Base-by-base conservation (phyloP, 2,113 vertebrate species). In the Fulica atra region DNA sequence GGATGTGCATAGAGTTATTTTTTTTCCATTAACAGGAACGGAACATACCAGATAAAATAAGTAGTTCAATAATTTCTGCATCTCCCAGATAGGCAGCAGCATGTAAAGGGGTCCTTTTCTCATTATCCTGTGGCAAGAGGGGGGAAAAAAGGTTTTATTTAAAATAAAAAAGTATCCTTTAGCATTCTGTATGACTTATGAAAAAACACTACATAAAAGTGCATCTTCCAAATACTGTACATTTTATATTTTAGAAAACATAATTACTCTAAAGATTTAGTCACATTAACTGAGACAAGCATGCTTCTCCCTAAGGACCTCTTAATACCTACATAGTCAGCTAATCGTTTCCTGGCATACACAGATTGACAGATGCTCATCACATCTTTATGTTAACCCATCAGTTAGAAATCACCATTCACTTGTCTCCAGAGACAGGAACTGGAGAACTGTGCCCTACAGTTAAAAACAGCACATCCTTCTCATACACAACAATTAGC, bases 31-130 rank as follows among this genome's bases (percentile, higher is more conserved):
- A 95, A 88, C 69, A 96, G 91, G 92, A 96, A 94, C 70, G 92
- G 89, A 96, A 97, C 97, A 96, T 98, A 99, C 99, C 99, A 98
- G 99, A 99, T 98, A 99, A 98, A 98, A 99, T 99, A 98, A 99
- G 99, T 96, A 99, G 98, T 97, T 99, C 99, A 96, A 99, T 99
- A 96, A 99, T 99, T 98, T 99, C 99, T 97, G 99, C 98, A 97
- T 99, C 99, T 98, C 99, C 99, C 61, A 99, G 99, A 97, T 99
- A 99, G 68, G 99, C 98, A 97, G 99, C 99, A 97, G 99, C 99
- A 96, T 99, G 99, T 88, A 99, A 98, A 64, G 99, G 99, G 48
- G 99, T 99, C 98, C 99, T 98, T 98, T 99, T 99, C 97, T 99
- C 99, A 97, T 98, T 99, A 98, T 99, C 99, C 99, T 99, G 97